Evolutionary conservation across 2,797 vertebrate species (phyloP).

Genomic region (Peromyscus nudipes): DNA sequence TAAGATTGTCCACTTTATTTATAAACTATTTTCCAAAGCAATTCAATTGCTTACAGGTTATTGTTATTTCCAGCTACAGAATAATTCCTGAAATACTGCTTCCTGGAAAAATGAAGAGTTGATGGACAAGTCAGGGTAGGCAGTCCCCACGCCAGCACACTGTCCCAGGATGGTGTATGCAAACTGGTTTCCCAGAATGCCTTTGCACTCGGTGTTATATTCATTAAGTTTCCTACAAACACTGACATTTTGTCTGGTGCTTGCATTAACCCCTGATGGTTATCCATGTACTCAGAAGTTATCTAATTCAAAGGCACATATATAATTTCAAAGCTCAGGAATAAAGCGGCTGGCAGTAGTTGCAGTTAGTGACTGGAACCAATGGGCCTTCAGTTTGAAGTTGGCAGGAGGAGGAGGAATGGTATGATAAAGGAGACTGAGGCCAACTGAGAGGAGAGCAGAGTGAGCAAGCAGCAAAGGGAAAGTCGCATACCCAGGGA

Average conservation of each 20-base stretch:
- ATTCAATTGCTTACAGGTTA: neutral
- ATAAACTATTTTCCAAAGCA: slow-evolving; percentile 63
- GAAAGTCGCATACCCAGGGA: neutral
- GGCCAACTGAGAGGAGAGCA: neutral
- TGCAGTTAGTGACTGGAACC: neutral
- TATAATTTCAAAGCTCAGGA: neutral
- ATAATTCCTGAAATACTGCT: slow-evolving; percentile 41
- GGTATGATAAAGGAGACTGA: neutral
- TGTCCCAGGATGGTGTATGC: neutral
- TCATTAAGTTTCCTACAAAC: slow-evolving; percentile 33
- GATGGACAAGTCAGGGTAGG: neutral
- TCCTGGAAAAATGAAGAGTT: slow-evolving; percentile 44
- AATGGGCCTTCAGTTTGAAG: neutral
- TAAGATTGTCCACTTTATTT: slow-evolving; percentile 40
- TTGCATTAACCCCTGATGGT: neutral
- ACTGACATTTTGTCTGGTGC: neutral
- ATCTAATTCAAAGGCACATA: slow-evolving; percentile 4
- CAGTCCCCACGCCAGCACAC: neutral
- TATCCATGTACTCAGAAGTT: slow-evolving; percentile 14
- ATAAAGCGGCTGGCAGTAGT: neutral
- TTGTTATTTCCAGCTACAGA: slow-evolving; percentile 39
- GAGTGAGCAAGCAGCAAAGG: neutral
- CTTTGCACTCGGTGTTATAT: neutral
- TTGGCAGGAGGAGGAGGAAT: neutral
- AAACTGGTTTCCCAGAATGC: slow-evolving; percentile 59